Base-by-base conservation (phyloP, 2,888 invertebrate genomes). In the Brachylomia viminalis region DNA sequence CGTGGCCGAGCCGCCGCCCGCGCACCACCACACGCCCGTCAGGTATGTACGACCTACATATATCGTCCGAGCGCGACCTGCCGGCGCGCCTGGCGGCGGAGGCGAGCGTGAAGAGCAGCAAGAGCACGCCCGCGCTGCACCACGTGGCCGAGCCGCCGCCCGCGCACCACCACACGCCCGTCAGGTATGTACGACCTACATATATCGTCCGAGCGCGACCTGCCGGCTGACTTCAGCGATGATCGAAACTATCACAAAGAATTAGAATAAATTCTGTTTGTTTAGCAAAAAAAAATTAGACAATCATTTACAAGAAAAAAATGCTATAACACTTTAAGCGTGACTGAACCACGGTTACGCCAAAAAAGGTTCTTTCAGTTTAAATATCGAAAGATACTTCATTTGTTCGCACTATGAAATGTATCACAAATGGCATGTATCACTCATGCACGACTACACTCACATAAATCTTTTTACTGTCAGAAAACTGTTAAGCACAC, bases 81-180 rank as follows among this genome's bases (percentile, higher is more conserved):
- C 98, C 98, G 87, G 97, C 98, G 91, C 97, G 98, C 91, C 97
- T 98, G 93, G 98, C 98, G 76, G 80, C 80, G 2, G 80, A 82
- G 89, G 97, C 97, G 90, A 91, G 94, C 66, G 95, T 95, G 70
- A 97, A 97, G 96, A 96, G 96, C 91, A 98, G 97, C 97, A 98
- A 99, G 97, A 99, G 99, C 92, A 99, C 99, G 90, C 99, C 99
- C 86, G 98, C 98, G 89, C 97, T 99, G 91, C 98, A 98, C 96
- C 95, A 95, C 87, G 92, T 11, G 52, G 91, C 98, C 98, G 95
- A 90, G 74, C 87, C 91, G 79, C 90, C 78, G 56, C 72, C 75
- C 30, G 3, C 42, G 23, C 89, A 85, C 73, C 93, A 89, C 84
- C 88, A 83, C 66, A 84, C 87, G 52, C 90, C 88, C 47, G 23